Evolutionary conservation across 1,140 invertebrate genomes (phyloP).

Genomic region (Lanistes nyassanus): DNA sequence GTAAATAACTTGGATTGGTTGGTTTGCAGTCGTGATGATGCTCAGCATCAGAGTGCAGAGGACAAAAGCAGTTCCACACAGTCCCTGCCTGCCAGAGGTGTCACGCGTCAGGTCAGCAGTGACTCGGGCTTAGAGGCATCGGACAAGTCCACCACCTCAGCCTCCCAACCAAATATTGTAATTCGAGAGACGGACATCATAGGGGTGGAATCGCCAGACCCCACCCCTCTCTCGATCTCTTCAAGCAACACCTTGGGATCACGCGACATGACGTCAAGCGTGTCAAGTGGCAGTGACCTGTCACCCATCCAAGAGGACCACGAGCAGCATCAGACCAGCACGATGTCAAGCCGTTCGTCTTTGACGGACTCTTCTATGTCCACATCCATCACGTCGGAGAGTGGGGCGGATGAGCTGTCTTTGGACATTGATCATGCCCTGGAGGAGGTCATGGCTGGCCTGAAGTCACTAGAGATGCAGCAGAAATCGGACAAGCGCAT

Average conservation of each 20-base stretch:
- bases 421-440: conserved; percentile 63
- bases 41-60: conserved; percentile 29
- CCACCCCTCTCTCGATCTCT: conserved; percentile 31
- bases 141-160: conserved; percentile 48
- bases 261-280: conserved; percentile 29
- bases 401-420: conserved; percentile 55
- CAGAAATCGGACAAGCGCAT: conserved; percentile 55
- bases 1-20: conserved; percentile 23
- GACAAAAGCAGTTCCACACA: conserved; percentile 67
- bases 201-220: conserved; percentile 27
- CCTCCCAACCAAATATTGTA: conserved; percentile 55
- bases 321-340: conserved; percentile 2
- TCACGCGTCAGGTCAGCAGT: conserved; percentile 33
- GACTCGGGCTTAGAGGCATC: conserved; percentile 37
- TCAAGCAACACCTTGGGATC: conserved; percentile 17
- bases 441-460: conserved; percentile 62
- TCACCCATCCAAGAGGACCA: conserved; percentile 25
- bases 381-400: conserved; percentile 28
- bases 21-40: conserved; percentile 27
- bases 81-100: conserved; percentile 28
- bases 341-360: conserved; percentile 14
- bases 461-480: conserved; percentile 60
- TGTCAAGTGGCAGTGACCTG: conserved; percentile 20
- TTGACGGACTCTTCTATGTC: conserved; percentile 8
- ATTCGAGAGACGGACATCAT: conserved; percentile 43